Evolutionary conservation across 1,140 invertebrate species (phyloP), one percentile per base, ranked within the genome.

Genomic region (Drosophila santomea): DNA sequence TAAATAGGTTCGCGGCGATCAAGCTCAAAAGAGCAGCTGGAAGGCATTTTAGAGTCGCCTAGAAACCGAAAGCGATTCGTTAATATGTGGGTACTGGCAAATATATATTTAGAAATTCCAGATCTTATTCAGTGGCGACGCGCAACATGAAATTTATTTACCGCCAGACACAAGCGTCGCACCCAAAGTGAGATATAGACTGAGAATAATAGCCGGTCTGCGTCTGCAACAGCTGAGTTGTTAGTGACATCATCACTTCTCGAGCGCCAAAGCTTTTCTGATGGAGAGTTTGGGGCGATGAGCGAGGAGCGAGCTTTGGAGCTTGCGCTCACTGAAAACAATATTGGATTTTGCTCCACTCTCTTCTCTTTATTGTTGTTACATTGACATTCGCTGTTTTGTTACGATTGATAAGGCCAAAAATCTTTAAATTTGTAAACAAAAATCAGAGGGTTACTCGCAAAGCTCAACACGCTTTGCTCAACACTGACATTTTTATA

Each of bases 1-100:
- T 90, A 90, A 54, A 90, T 67, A 12, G 81, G 72, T 23, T 80
- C 52, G 4, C 54, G 73, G 1, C 82, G 79, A 83, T 90, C 86
- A 12, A 90, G 62, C 41, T 86, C 79, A 43, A 90, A 83, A 0
- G 25, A 36, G 54, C 86, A 86, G 6, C 14, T 58, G 0, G 79
- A 80, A 2, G 86, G 86, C 86, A 90, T 90, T 48, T n/a, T 39
- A 10, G 38, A 38, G 15, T 14, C 15, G 7, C 17, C 36, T 44
- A 17, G 41, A 12, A 38, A 23, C 39, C 10, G 12, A 32, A 15
- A 64, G 39, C 11, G 32, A 5, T 15, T 14, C n/a, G 12, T 17
- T 12, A 35, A 15, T 44, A 17, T 28, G 10, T 8, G 12, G 8
- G 4, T 32, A 12, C 35, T 28, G 28, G 17, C 25, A 14, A 10